A percentile compares a stretch with the other conserved stretches of the same genome.
These are phyloP conservation scores for Idaea aversata DNA, from an alignment of 2,888 invertebrate genomes.

Conservation along the genomic window DNA sequence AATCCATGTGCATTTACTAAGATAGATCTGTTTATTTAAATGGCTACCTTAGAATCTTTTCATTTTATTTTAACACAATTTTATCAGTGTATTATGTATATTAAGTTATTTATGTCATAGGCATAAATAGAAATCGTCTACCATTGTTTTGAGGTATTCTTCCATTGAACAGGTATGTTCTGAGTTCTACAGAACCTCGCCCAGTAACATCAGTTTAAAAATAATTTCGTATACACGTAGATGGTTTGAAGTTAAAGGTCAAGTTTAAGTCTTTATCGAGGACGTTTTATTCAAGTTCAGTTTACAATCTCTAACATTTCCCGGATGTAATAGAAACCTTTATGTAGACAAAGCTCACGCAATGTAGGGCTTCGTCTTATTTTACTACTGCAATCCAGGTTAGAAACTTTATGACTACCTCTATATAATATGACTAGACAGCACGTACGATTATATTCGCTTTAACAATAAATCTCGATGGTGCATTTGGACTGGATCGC, in stretches of 20 bases:
- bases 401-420: too few species aligned
- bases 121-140: not conserved
- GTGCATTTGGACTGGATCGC: too few species aligned
- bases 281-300: conserved; percentile 28
- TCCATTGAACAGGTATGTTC: not conserved
- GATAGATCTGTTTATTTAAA: not conserved
- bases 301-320: not conserved
- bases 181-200: conserved; percentile 7
- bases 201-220: conserved; percentile 14
- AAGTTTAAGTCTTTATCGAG: conserved; percentile 24
- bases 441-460: too few species aligned
- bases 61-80: not conserved
- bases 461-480: too few species aligned
- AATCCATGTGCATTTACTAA: not conserved
- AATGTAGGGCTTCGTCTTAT: not conserved
- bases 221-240: conserved; percentile 12
- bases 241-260: conserved; percentile 24
- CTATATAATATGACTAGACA: too few species aligned
- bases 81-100: not conserved
- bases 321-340: not conserved
- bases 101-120: not conserved
- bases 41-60: not conserved
- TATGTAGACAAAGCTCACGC: not conserved
- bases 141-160: not conserved
- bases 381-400: too few species aligned